Base-by-base conservation (phyloP, 1,140 invertebrate species). In the Myzus persicae region DNA sequence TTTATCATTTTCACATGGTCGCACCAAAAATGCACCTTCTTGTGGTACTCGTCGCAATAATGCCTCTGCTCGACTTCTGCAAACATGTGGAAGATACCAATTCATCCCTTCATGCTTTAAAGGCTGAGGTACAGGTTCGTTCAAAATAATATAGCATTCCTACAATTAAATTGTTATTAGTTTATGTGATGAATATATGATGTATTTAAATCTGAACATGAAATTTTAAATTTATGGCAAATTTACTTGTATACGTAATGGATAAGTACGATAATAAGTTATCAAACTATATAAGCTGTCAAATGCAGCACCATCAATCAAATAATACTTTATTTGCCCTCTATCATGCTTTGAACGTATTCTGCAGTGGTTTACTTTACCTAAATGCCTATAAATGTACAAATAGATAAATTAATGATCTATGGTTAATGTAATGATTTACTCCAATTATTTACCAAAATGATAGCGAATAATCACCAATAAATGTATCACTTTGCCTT, bases 391-490 rank as follows among this genome's bases (percentile, higher is more conserved):
- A 94, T 42, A 94, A 94, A 94, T 94, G 94, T 94, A 95, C 96
- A 67, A 20, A 42, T 42, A 67, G 8, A 48, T 90, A 51, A 90
- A 42, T 84, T 48, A 18, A 48, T 48, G 8, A 51, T 24, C 31
- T 46, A 93, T 48, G 22, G 44, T 82, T 42, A 44, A 26, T 42
- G 18, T 81, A 40, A 94, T 44, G 22, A 81, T 51, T n/a, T 40
- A 59, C 26, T 40, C 36, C 3, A 42, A 82, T 36, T 76, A 94
- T 94, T 94, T 94, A 95, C 96, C 98, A 99, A 95, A 99, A 99
- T 0, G 98, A 99, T 6, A 99, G 95, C 93, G 98, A 98, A 95
- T 99, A 99, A 95, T 99, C 98, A 0, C 99, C 99, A 38, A 99
- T 98, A 95, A 99, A 99, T 0, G 98, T 99, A 48, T 99, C 98